Conservation (phyloP, 53 echinoderm and acorn worm genomes). For the Pentamera pediparva region DNA sequence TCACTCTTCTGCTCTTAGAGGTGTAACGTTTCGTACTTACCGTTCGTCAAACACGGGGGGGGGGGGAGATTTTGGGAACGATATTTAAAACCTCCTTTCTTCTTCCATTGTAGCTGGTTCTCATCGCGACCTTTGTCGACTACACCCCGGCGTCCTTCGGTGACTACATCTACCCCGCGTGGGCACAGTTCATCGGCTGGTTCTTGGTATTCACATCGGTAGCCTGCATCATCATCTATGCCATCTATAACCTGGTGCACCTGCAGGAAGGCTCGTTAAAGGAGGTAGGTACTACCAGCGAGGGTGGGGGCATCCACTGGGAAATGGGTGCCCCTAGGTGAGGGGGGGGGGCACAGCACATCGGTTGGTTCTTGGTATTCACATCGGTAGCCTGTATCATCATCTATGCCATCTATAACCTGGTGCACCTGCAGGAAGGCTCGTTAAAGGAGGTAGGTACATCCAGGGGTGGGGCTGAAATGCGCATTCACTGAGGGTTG, state of each 20-base stretch:
- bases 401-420: slow-evolving; percentile 38
- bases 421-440: slow-evolving; percentile 32
- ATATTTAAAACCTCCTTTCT: not conserved
- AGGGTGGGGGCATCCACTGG: too few species aligned
- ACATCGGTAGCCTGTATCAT: slow-evolving; percentile 47
- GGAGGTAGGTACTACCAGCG: slow-evolving; percentile 42
- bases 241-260: slow-evolving; percentile 26
- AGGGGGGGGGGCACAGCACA: slow-evolving; percentile 46
- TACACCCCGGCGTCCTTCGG: slow-evolving; percentile 50
- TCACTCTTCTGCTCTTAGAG: too few species aligned
- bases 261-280: slow-evolving; percentile 35
- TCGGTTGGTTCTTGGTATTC: slow-evolving; percentile 64
- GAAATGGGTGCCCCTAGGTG: not conserved
- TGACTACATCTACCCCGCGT: slow-evolving; percentile 62
- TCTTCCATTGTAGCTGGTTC: slow-evolving; percentile 49
- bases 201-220: slow-evolving; percentile 48
- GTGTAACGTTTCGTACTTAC: too few species aligned
- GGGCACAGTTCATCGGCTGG: slow-evolving; percentile 79
- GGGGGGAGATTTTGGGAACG: too few species aligned
- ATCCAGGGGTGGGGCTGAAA: not conserved
- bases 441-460: slow-evolving; percentile 49
- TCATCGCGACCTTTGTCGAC: slow-evolving; percentile 59
- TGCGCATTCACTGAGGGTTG: too few species aligned
- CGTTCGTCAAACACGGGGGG: too few species aligned
- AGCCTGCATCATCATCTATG: slow-evolving; percentile 46